Conservation (phyloP, 2,113 vertebrate species). For the Xenopus tropicalis region DNA sequence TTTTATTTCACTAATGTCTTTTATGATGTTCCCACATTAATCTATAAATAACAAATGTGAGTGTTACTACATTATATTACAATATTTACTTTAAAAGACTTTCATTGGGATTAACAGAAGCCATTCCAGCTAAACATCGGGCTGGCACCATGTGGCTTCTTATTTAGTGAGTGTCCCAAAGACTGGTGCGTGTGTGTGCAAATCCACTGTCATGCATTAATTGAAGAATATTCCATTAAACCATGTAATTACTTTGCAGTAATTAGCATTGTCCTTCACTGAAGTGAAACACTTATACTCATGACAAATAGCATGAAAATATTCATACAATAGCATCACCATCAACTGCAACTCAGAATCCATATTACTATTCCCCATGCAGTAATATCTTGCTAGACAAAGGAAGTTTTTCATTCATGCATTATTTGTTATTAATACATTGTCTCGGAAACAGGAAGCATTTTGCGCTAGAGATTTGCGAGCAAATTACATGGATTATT, state of each 20-base stretch:
- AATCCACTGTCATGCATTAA: neutral
- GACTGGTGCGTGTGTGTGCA: neutral
- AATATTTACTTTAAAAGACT: too few relatives aligned
- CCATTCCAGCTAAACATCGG: too few relatives aligned
- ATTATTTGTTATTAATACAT: conserved; percentile 54
- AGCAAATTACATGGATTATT: conserved; percentile 43
- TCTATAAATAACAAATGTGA: neutral
- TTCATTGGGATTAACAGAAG: too few relatives aligned
- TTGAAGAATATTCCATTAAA: conserved; percentile 10
- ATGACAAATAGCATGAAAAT: conserved; percentile 49
- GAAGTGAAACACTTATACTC: conserved; percentile 35
- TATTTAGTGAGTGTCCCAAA: neutral
- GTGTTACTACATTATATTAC: neutral
- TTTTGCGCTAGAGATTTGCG: conserved; percentile 55
- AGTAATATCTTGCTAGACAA: conserved; percentile 52
- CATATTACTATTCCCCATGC: conserved; percentile 49
- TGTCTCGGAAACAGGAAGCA: conserved; percentile 53
- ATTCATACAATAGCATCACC: conserved; percentile 26
- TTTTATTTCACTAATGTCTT: neutral
- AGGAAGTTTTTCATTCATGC: conserved; percentile 50
- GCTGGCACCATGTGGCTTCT: too few relatives aligned
- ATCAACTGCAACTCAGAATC: conserved; percentile 50
- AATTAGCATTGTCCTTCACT: conserved; percentile 1
- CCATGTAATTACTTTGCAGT: conserved; percentile 15
- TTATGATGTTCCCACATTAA: neutral